These are phyloP conservation scores for Sylvia atricapilla DNA, from an alignment of 2,113 vertebrate genomes.

Conservation along the genomic window DNA sequence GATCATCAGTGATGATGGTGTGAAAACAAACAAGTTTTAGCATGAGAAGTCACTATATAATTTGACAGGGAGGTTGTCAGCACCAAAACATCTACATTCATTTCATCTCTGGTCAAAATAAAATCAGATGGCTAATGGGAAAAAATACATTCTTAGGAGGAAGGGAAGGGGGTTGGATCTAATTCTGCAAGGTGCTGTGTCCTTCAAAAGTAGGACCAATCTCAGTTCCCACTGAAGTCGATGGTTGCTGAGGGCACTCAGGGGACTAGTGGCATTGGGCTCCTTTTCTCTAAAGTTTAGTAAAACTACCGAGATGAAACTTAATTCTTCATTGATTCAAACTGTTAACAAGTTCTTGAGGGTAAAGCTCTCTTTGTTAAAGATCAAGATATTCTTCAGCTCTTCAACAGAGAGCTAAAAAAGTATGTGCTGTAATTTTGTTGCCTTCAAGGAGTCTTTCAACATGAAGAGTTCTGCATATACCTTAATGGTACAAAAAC, in stretches of 20 bases:
- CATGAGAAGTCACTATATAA: slow-evolving; percentile 63
- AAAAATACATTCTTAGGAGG: background rate
- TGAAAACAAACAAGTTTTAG: slow-evolving; percentile 71
- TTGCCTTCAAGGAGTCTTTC: background rate
- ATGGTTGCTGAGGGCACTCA: background rate
- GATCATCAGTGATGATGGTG: slow-evolving; percentile 62
- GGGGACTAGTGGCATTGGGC: background rate
- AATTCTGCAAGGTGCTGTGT: background rate
- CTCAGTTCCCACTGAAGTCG: background rate
- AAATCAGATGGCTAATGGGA: background rate
- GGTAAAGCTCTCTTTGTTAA: slow-evolving; percentile 11
- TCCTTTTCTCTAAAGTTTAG: background rate
- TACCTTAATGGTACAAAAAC: background rate
- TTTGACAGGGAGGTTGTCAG: slow-evolving; percentile 65
- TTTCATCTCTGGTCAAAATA: slow-evolving; percentile 58
- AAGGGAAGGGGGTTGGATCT: background rate
- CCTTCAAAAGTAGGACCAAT: background rate
- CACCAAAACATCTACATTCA: slow-evolving; percentile 56
- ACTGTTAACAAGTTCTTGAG: slow-evolving; percentile 4
- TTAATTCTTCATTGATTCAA: slow-evolving; percentile 35
- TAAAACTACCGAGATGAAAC: slow-evolving; percentile 22
- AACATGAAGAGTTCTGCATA: background rate
- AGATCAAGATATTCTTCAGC: background rate
- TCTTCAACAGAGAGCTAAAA: background rate
- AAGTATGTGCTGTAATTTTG: background rate